Base-by-base conservation (phyloP, 2,888 invertebrate genomes). In the Phorcus lineatus region DNA sequence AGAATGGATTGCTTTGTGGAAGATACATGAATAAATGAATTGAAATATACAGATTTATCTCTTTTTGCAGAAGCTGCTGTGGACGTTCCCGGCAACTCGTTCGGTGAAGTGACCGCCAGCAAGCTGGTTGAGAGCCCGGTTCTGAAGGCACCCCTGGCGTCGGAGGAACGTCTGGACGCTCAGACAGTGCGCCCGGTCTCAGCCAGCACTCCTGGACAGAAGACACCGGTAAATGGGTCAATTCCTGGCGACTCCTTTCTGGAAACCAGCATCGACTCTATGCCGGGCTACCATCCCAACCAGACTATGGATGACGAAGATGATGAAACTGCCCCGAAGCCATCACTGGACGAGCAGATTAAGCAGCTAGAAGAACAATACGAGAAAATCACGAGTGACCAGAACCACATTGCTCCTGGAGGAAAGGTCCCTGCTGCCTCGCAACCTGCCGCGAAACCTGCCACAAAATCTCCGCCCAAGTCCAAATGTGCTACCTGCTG, bases 281-380 rank as follows among this genome's bases (percentile, higher is more conserved):
- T 83, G 76, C 79, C 83, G 80, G 78, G 82, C 19, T 88, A 88
- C 81, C 84, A 87, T n/a, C 88, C 88, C 3, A 85, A 87, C 76
- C 80, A 81, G 16, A 86, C 87, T 6, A 22, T 77, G 6, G 84
- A 86, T 6, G 86, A 86, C 2, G 83, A 88, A 22, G 83, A 83
- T 19, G 83, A 83, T 16, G 84, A 83, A 24, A 80, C 74, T 9
- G 81, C 82, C 2, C 53, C 81, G 9, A 90, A 89, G 67, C 81
- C 84, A 13, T 86, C 87, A 28, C 82, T 91, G 75, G 90, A 91
- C 67, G 89, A 90, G n/a, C 89, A 91, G 84, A 85, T 91, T 17
- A 84, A 85, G 77, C 86, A 88, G 62, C 81, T 91, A 78, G 90
- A 91, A 74, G 86, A 86, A 54, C 86, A 88, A 78, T 86, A 83